Evolutionary conservation across 1,140 invertebrate species (phyloP), one percentile per base, ranked within the genome.

Genomic region (Armadillidium nasatum): DNA sequence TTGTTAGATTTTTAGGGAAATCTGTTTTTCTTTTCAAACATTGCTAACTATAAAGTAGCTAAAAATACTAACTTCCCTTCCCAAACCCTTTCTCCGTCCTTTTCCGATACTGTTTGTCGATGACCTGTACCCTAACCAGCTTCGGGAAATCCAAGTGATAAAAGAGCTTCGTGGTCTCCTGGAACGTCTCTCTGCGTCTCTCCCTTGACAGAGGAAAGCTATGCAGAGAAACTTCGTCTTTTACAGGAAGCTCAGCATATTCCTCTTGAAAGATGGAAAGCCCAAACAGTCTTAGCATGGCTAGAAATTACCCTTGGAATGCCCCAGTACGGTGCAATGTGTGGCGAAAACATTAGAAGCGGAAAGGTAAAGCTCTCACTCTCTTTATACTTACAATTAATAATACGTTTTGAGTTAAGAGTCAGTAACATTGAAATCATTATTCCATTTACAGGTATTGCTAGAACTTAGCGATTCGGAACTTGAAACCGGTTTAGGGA

Each of bases 261-360:
- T 76, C 93, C 94, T n/a, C 92, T 96, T 87, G 92, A 94, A 79
- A 87, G 92, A 82, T 97, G 95, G 95, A 89, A 94, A 78, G 94
- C 94, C 21, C 91, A 92, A 0, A 95, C 94, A 67, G 94, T 97
- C 54, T 88, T 96, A 13, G 94, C 95, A 0, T 97, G 95, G 95
- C 85, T 97, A 50, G 94, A 96, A 85, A 90, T 96, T 21, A 93
- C 93, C 0, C 88, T 97, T 4, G 94, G 93, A 21, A 96, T 97
- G 94, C 93, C 94, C 0, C 93, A 95, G 82, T 96, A 96, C 82
- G 93, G 93, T 1, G 89, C 91, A 11, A 87, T 91, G 74, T 95
- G 94, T 84, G 92, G 93, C 21, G 93, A 95, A 83, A 96, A 97
- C 84, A 90, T 97, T 69, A 96, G 96, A 84, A 96, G 94, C 84